Evolutionary conservation across 2,888 invertebrate genomes (phyloP).

Genomic region (Limnephilus marmoratus): DNA sequence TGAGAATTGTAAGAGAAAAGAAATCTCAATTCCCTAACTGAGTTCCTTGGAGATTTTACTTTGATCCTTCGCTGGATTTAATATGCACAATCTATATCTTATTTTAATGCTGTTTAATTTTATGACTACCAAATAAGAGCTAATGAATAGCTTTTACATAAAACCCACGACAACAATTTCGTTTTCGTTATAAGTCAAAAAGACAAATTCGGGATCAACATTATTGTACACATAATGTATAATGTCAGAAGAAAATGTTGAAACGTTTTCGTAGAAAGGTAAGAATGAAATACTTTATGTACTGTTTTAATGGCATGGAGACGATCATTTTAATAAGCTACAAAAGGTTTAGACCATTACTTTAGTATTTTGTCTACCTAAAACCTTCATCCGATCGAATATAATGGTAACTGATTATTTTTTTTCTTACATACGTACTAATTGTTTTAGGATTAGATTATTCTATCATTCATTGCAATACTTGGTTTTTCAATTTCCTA

Average conservation of each 20-base stretch:
- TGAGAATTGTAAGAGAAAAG: slow-evolving; percentile 2
- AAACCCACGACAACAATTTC: not conserved
- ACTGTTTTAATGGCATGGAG: not conserved
- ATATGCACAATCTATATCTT: slow-evolving; percentile 26
- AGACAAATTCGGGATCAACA: not conserved
- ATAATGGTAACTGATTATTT: too few species aligned
- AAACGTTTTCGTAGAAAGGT: not conserved
- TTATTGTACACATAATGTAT: not conserved
- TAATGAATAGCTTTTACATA: not conserved
- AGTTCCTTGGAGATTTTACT: slow-evolving; percentile 33
- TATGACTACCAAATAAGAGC: not conserved
- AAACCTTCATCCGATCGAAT: too few species aligned
- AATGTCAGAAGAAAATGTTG: not conserved
- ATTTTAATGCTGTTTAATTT: slow-evolving; percentile 15
- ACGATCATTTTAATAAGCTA: not conserved
- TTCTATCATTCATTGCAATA: too few species aligned
- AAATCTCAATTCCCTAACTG: not conserved
- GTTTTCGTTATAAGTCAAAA: not conserved
- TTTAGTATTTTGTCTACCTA: too few species aligned
- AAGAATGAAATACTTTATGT: not conserved
- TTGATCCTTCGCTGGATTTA: slow-evolving; percentile 21
- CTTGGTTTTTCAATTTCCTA: too few species aligned
- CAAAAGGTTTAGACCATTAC: too few species aligned
- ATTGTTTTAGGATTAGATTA: too few species aligned
- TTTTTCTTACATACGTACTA: too few species aligned